Evolutionary conservation across 92 coral and sea anemone species (phyloP).

Genomic region (Anthopleura xanthogrammica): DNA sequence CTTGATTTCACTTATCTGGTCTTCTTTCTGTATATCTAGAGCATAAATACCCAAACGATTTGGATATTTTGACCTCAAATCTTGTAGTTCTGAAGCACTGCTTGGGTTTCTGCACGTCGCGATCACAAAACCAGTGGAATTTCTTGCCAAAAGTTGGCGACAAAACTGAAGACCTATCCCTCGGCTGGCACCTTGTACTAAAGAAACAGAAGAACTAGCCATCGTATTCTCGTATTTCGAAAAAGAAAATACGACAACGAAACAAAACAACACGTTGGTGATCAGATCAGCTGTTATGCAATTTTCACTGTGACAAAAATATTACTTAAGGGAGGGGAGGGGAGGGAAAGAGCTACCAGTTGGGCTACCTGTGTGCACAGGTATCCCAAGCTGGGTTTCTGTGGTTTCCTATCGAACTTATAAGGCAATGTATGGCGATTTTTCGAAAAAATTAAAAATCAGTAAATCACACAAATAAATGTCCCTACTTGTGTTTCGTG

Average conservation of each 20-base stretch:
- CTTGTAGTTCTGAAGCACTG: conserved; percentile 36
- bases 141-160: conserved; percentile 44
- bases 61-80: conserved; percentile 34
- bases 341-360: background rate
- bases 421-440: too few relatives aligned
- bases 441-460: too few relatives aligned
- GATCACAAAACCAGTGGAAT: conserved; percentile 23
- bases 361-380: conserved; percentile 11
- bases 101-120: conserved; percentile 68
- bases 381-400: too few relatives aligned
- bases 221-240: background rate
- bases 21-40: conserved; percentile 51
- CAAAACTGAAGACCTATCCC: conserved; percentile 67
- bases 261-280: background rate
- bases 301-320: background rate
- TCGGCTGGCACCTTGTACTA: conserved; percentile 71
- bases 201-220: conserved; percentile 27
- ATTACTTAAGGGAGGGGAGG: background rate
- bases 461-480: too few relatives aligned
- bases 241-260: background rate
- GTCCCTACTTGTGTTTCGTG: too few relatives aligned
- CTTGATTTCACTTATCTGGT: conserved; percentile 39
- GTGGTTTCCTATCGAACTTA: too few relatives aligned
- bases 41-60: conserved; percentile 27
- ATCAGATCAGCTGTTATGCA: background rate